Base-by-base conservation (phyloP, 1,140 invertebrate genomes). In the Rhagoletis pomonella region DNA sequence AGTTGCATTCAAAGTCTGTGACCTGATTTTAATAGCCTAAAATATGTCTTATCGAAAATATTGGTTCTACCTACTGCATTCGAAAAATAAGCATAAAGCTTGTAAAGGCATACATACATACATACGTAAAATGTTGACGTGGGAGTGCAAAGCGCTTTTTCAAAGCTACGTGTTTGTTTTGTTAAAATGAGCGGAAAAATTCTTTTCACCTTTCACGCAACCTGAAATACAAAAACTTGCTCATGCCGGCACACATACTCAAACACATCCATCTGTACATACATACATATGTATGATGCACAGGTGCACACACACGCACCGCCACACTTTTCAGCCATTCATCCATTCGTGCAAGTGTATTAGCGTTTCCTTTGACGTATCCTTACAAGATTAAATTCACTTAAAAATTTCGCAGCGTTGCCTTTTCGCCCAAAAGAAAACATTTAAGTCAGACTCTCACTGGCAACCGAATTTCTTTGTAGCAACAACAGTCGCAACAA, bases 141-240 rank as follows among this genome's bases (percentile, higher is more conserved):
- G 50, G 5, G 50, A 55, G 10, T 5, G 50, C 29, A 19, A 67
- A 67, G 10, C 17, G 39, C 44, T 4, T 39, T 58, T 81, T 10
- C 73, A 81, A 81, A 19, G n/a, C 7, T 81, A 87, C 86, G 86
- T 87, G 86, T 69, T 87, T 87, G 86, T 69, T 67, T 87, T 87
- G 86, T 87, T 67, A 62, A 87, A 87, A 50, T 58, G 64, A 87
- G 60, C 64, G 64, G 42, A 69, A 87, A 87, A 87, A 87, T 87
- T 50, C 64, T 69, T 87, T 50, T 65, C 86, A 87, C 86, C 86
- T 87, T 67, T 12, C 39, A 81, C 86, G 44, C 14, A 44, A 55
- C 14, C 65, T 86, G 58, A 44, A 47, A 29, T 29, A 29, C 29
- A 29, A 29, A 29, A 29, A 29, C 29, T 29, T 29, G 29, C 29